Evolutionary conservation across 2,888 invertebrate genomes (phyloP).

Genomic region (Eupelmus urozonus): DNA sequence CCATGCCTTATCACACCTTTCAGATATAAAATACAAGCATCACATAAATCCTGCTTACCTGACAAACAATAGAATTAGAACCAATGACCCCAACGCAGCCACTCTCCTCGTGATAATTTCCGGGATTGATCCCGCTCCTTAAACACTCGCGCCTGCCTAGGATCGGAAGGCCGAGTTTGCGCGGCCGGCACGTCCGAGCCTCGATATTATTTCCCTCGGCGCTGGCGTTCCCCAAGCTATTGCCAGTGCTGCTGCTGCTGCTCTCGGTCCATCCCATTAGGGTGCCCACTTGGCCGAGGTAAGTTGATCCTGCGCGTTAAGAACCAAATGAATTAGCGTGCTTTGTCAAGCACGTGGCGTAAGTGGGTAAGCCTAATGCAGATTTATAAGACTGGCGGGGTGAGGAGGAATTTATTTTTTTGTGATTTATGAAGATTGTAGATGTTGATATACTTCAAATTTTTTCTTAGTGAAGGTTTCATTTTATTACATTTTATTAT

Average conservation of each 20-base stretch:
- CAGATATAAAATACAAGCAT: no score
- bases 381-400: no score
- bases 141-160: slow-evolving; percentile 77
- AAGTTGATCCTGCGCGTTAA: slow-evolving; percentile 75
- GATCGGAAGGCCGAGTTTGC: slow-evolving; percentile 79
- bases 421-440: no score
- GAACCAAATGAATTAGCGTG: neutral
- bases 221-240: no score
- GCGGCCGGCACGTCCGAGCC: slow-evolving; percentile 77
- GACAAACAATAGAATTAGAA: slow-evolving; percentile 78
- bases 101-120: slow-evolving; percentile 78
- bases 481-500: neutral
- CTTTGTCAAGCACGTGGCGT: neutral
- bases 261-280: slow-evolving; percentile 77
- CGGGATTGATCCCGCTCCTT: slow-evolving; percentile 71
- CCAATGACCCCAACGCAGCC: slow-evolving; percentile 80
- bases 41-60: slow-evolving; percentile 72
- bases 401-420: no score
- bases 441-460: no score
- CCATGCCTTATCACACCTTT: no score
- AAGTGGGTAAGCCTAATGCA: no score
- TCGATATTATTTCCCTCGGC: slow-evolving; percentile 61
- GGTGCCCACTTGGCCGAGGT: slow-evolving; percentile 79
- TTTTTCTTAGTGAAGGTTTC: no score
- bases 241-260: no score